Base-by-base conservation (phyloP, 2,797 vertebrate genomes). In the Etheostoma nigrum region DNA sequence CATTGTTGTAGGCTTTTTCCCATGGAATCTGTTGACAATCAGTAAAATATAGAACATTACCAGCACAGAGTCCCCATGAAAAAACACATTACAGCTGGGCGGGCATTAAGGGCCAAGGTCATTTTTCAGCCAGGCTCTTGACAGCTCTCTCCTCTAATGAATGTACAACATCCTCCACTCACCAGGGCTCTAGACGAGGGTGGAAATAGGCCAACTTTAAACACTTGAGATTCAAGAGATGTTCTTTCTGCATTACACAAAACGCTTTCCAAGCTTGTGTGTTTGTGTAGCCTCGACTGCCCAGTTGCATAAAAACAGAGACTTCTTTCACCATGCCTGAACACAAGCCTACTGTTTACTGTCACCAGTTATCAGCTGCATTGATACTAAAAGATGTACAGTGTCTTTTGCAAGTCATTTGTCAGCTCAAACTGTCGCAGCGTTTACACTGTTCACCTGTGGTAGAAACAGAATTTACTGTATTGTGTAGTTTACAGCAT, bases 161-260 rank as follows among this genome's bases (percentile, higher is more conserved):
- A 85, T 89, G 87, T 84, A 88, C 73, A 84, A 65, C 72, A 66
- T 76, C 78, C 63, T 81, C 67, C 45, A 64, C 72, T 82, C 60
- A 73, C 55, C 25, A 52, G 40, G 44, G 72, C 51, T 71, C 58
- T 18, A 60, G 74, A 79, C 68, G 74, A 76, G 23, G 36, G 25
- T 81, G 82, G 79, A 88, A 85, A 70, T 72, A 81, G 75, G 82
- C 81, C 82, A 88, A 79, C 54, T 68, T 74, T 36, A 73, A 74
- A 81, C 84, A 86, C 82, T 87, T 86, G 71, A 84, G 85, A 90
- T 83, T 88, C 84, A 86, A 78, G 78, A 78, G 77, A 81, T 75
- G 72, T 59, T 78, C 68, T 79, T 48, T 81, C 72, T 6, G 7
- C 2, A 9, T 59, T 18, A 71, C 73, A 85, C 51, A 76, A 79